Percentiles rank a stretch among this genome's conserved stretches.
Conservation (phyloP, 2,113 vertebrate genomes). For the Microtus pennsylvanicus region DNA sequence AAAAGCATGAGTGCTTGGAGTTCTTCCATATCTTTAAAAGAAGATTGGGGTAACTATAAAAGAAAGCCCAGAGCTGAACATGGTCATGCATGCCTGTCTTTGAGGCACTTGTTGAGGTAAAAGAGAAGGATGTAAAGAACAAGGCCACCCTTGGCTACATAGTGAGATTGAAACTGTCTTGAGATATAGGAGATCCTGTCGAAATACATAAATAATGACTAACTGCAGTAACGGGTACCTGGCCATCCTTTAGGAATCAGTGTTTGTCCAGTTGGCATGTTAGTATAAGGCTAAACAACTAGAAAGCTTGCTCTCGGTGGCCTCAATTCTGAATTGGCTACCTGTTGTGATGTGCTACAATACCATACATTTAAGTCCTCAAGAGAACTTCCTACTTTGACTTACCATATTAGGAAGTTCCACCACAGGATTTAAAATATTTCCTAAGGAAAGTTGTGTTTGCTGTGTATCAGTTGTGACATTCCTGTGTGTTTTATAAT, state of each 20-base stretch:
- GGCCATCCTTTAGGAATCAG: background rate
- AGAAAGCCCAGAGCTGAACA: background rate
- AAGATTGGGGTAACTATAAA: background rate
- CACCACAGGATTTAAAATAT: conserved; percentile 46
- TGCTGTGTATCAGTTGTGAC: conserved; percentile 10
- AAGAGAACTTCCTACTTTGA: background rate
- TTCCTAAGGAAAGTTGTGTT: conserved; percentile 40
- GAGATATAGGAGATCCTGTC: background rate
- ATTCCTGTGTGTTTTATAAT: conserved; percentile 38
- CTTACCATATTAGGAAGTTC: conserved; percentile 1
- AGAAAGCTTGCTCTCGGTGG: background rate
- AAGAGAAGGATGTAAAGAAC: background rate
- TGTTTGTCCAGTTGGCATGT: background rate
- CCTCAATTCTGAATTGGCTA: background rate
- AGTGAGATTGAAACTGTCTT: too few relatives aligned
- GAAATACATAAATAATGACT: background rate
- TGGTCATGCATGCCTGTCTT: background rate
- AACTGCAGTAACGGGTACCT: background rate
- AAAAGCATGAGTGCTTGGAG: background rate
- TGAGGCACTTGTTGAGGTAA: background rate
- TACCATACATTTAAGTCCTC: conserved; percentile 9
- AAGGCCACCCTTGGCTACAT: background rate
- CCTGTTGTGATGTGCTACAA: background rate
- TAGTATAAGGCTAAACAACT: background rate
- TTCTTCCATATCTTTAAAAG: background rate